Evolutionary conservation across 2,888 invertebrate genomes (phyloP).

Genomic region (Drosophila peninsularis): DNA sequence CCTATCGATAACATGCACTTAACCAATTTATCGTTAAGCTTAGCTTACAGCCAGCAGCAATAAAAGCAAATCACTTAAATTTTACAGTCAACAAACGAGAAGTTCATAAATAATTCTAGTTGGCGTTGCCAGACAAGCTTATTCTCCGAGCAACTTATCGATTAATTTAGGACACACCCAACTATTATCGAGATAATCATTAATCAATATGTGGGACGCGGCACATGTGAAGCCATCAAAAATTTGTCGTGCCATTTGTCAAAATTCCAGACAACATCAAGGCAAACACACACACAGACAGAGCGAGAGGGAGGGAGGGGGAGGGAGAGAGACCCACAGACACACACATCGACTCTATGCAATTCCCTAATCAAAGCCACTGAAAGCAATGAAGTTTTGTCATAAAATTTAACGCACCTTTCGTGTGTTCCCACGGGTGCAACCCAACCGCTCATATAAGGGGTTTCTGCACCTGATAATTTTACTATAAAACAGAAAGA

Average conservation of each 20-base stretch:
- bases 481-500: slow-evolving; percentile 41
- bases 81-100: neutral
- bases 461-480: slow-evolving; percentile 65
- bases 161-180: slow-evolving; percentile 19
- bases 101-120: neutral
- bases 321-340: neutral
- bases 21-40: neutral
- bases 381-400: slow-evolving; percentile 65
- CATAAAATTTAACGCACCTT: slow-evolving; percentile 71
- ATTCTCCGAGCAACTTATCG: slow-evolving; percentile 19
- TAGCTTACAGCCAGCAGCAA: too few species aligned
- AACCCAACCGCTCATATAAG: slow-evolving; percentile 10
- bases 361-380: slow-evolving; percentile 64
- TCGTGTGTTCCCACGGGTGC: slow-evolving; percentile 46
- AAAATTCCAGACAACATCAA: slow-evolving; percentile 51
- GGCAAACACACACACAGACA: neutral
- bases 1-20: neutral
- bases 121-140: neutral
- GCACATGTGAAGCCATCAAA: slow-evolving; percentile 27
- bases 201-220: slow-evolving; percentile 40
- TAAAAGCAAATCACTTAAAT: neutral
- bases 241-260: slow-evolving; percentile 53
- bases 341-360: slow-evolving; percentile 24
- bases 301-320: neutral
- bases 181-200: slow-evolving; percentile 31